Evolutionary conservation across 1,140 invertebrate genomes (phyloP).

Genomic region (Glossosoma conforme): DNA sequence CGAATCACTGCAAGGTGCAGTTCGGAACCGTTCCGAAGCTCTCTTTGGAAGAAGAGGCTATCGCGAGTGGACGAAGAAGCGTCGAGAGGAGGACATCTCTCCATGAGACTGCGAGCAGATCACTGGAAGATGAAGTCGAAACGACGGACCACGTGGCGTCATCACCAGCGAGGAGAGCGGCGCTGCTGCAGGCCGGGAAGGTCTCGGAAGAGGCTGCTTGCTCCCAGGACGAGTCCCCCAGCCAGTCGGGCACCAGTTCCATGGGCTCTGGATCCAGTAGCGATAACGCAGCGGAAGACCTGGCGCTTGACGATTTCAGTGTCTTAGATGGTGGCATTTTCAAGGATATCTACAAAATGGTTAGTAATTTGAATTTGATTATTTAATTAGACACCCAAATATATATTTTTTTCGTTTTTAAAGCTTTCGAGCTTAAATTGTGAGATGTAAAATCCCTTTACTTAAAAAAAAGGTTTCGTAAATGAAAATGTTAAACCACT

Average conservation of each 20-base stretch:
- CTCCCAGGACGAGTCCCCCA: constrained; percentile 12
- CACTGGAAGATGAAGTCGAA: constrained; percentile 2
- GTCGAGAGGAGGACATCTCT: too few species aligned
- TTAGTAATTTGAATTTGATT: constrained; percentile 34
- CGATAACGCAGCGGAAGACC: constrained; percentile 35
- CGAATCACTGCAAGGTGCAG: constrained; percentile 42
- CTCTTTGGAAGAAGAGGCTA: background rate
- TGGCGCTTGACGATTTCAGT: constrained; percentile 43
- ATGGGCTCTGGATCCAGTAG: constrained; percentile 37
- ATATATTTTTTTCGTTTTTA: background rate
- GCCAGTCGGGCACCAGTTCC: constrained; percentile 31
- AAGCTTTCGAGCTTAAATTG: too few species aligned
- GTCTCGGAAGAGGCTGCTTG: constrained; percentile 7
- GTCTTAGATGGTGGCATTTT: constrained; percentile 41
- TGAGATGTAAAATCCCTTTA: too few species aligned
- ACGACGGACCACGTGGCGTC: constrained; percentile 4
- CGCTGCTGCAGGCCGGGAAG: constrained; percentile 6
- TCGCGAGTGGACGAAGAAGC: background rate
- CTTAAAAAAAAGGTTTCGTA: too few species aligned
- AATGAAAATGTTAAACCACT: too few species aligned
- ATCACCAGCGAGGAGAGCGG: constrained; percentile 2
- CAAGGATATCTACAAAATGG: constrained; percentile 46
- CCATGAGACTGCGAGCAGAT: constrained; percentile 2
- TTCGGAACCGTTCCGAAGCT: constrained; percentile 6
- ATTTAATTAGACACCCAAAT: background rate